Conservation (phyloP, 2,113 vertebrate species). For the Erinaceus europaeus region DNA sequence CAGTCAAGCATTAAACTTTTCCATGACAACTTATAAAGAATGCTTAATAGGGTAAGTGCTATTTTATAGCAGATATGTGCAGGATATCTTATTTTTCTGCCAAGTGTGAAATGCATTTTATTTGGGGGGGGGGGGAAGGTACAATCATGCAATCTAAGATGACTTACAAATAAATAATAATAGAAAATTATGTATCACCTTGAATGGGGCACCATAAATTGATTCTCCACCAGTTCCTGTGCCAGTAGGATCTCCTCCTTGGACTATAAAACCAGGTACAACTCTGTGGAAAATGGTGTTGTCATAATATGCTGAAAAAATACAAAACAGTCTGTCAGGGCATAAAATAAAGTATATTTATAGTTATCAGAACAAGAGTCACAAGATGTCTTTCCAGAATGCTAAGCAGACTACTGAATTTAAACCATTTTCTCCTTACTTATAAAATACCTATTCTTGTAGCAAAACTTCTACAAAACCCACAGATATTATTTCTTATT, state of each 20-base stretch:
- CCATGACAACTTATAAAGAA: conserved; percentile 27
- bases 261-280: conserved; percentile 95
- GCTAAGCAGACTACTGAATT: conserved; percentile 11
- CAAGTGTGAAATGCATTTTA: background rate
- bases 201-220: conserved; percentile 92
- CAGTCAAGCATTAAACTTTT: background rate
- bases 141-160: conserved; percentile 7
- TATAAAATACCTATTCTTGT: conserved; percentile 20
- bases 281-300: conserved; percentile 96
- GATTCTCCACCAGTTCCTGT: conserved; percentile 95
- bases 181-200: conserved; percentile 80
- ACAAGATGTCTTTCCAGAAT: conserved; percentile 1
- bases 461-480: conserved; percentile 16
- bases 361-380: background rate
- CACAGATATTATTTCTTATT: background rate
- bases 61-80: background rate
- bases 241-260: conserved; percentile 96
- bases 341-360: background rate
- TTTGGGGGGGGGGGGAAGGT: background rate
- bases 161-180: background rate
- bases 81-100: background rate
- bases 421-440: conserved; percentile 30
- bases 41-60: background rate
- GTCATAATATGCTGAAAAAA: conserved; percentile 92
- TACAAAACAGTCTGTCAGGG: background rate